These are phyloP conservation scores for Odobenus rosmarus DNA, from an alignment of 2,113 vertebrate species.

Conservation along the genomic window DNA sequence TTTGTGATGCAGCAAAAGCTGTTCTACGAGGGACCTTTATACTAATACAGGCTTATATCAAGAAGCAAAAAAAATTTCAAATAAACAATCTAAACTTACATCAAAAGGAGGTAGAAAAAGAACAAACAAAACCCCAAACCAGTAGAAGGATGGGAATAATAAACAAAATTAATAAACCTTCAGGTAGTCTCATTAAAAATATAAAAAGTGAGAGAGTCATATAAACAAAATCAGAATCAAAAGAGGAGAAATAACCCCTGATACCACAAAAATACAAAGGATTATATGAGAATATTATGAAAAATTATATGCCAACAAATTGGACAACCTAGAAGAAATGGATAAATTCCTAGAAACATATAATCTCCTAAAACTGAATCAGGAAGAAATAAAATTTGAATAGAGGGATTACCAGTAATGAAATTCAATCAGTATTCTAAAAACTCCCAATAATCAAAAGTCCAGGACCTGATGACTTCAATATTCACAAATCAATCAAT, in stretches of 20 bases:
- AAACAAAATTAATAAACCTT: not conserved
- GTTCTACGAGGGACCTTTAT: not conserved
- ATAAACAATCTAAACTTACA: not conserved
- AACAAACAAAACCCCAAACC: not conserved
- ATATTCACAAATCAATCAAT: not conserved
- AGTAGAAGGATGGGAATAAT: not conserved
- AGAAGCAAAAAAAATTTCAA: not conserved
- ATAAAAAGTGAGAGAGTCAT: not conserved
- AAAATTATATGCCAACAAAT: not conserved
- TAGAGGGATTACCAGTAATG: not conserved
- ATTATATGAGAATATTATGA: not conserved
- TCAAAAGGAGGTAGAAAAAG: not conserved
- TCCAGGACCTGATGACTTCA: not conserved
- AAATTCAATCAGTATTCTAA: not conserved
- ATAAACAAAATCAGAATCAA: not conserved
- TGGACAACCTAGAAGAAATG: not conserved
- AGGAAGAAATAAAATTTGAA: not conserved
- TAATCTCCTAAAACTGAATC: not conserved
- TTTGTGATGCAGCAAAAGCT: not conserved
- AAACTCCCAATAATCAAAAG: not conserved
- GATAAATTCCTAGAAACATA: not conserved
- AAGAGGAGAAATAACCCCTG: not conserved
- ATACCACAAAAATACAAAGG: not conserved
- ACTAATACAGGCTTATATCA: not conserved
- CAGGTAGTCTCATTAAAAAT: not conserved